A percentile compares a stretch with the other conserved stretches of the same genome.
These are phyloP conservation scores for Cyphomyrmex costatus DNA, from an alignment of 1,140 invertebrate species.

Conservation along the genomic window DNA sequence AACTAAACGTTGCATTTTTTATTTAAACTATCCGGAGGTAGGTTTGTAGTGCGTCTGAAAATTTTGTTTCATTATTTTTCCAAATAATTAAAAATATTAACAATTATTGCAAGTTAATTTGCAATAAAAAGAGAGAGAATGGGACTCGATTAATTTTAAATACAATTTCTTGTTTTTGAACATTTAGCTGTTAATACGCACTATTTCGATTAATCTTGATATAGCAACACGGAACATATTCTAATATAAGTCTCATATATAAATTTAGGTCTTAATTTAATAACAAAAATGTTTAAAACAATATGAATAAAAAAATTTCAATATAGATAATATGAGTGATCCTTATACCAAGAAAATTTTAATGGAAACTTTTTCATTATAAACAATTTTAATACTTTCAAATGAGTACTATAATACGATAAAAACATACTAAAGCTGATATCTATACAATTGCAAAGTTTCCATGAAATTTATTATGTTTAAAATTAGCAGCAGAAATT, in stretches of 20 bases:
- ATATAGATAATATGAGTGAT: background rate
- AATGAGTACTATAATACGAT: background rate
- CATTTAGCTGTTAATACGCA: background rate
- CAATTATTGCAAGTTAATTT: background rate
- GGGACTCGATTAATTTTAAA: conserved; percentile 19
- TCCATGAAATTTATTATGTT: conserved; percentile 16
- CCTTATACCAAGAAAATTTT: background rate
- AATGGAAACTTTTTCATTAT: background rate
- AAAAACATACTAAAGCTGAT: background rate
- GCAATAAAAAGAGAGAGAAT: background rate
- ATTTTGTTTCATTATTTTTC: background rate
- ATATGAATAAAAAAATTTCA: background rate
- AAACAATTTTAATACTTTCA: background rate
- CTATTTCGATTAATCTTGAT: conserved; percentile 20
- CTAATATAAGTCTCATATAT: background rate
- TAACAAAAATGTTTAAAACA: background rate
- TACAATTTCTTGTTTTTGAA: background rate
- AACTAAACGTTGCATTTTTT: conserved; percentile 19
- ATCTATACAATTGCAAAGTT: background rate
- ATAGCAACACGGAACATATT: background rate
- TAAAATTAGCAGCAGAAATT: background rate
- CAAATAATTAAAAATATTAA: background rate
- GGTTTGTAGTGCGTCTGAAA: background rate
- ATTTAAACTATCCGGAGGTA: background rate
- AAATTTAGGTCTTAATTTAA: background rate